Evolutionary conservation across 2,888 invertebrate species (phyloP).

Genomic region (Epicampocera succincta): DNA sequence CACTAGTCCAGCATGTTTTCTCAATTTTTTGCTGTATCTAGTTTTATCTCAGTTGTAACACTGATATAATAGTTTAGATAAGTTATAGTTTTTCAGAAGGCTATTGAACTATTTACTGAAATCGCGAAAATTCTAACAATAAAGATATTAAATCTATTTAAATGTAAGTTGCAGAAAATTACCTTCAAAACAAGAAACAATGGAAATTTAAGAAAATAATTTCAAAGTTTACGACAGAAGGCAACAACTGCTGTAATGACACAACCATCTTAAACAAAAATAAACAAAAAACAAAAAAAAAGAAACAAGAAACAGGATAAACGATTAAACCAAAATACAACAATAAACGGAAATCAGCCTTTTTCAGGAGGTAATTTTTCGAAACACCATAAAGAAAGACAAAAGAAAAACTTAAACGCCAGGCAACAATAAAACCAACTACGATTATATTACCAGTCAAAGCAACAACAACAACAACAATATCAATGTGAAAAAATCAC

Average conservation of each 20-base stretch:
- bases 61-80: too few relatives aligned
- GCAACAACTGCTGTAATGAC: neutral
- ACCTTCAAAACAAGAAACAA: neutral
- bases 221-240: neutral
- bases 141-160: too few relatives aligned
- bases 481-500: conserved; percentile 35
- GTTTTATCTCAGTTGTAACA: too few relatives aligned
- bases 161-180: neutral
- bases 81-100: too few relatives aligned
- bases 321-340: neutral
- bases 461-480: conserved; percentile 43
- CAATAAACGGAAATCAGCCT: conserved; percentile 32
- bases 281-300: too few relatives aligned
- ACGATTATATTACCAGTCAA: too few relatives aligned
- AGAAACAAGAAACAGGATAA: neutral
- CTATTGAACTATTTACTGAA: too few relatives aligned
- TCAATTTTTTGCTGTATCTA: too few relatives aligned
- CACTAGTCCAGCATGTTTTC: too few relatives aligned
- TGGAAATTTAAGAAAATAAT: conserved; percentile 19
- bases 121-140: too few relatives aligned
- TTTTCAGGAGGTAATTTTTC: conserved; percentile 25
- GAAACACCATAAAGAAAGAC: conserved; percentile 30
- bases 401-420: conserved; percentile 46
- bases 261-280: too few relatives aligned
- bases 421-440: conserved; percentile 30